phyloP scores from a whole-genome alignment of 35 echinoderm and acorn worm species.

The Apostichopus japonicus region DNA sequence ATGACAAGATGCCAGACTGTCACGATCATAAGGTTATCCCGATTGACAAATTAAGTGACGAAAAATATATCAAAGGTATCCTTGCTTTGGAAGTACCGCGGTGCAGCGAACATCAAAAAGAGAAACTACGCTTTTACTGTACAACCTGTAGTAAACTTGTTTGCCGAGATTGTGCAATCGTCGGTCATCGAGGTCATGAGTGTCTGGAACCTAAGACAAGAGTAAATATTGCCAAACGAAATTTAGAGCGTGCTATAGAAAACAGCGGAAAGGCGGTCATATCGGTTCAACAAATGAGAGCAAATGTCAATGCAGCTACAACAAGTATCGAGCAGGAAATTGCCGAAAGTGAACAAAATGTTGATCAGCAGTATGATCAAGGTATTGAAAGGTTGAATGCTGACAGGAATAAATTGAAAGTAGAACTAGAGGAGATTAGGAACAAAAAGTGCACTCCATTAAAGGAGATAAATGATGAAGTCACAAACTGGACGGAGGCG shows the following conservation, averaged over 20 bases:
- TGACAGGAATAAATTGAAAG: neutral
- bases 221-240: neutral
- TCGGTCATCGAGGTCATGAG: constrained; percentile 23
- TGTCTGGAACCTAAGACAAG: neutral
- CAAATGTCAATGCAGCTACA: neutral
- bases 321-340: neutral
- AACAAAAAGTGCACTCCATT: neutral
- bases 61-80: neutral
- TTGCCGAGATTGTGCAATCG: constrained; percentile 27
- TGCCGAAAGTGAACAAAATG: neutral
- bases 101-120: neutral
- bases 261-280: neutral
- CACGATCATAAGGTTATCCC: neutral
- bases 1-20: neutral
- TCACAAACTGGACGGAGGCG: too few species aligned
- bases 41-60: neutral
- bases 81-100: neutral
- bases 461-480: too few species aligned
- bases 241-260: neutral
- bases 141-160: neutral
- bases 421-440: neutral
- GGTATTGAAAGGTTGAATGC: neutral
- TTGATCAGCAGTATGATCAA: neutral
- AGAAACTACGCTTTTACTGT: constrained; percentile 32
- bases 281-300: neutral